Evolutionary conservation across 2,113 vertebrate species (phyloP).

Genomic region (Coracopsis vasa): DNA sequence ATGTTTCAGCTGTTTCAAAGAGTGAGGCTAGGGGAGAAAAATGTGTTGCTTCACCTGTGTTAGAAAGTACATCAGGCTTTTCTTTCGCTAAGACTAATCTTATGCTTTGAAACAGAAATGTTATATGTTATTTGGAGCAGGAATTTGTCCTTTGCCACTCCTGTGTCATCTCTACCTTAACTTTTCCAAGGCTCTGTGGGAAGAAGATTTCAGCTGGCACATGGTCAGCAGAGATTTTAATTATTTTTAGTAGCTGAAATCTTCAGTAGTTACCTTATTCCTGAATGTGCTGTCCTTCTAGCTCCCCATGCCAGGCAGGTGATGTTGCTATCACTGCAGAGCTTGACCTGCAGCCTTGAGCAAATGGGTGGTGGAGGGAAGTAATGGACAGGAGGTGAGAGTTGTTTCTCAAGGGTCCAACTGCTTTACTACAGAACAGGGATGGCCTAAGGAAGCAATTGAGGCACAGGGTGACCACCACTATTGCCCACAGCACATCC

Average conservation of each 20-base stretch:
- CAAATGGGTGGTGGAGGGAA: background rate
- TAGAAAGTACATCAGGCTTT: background rate
- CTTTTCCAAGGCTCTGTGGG: background rate
- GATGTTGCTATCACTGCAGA: background rate
- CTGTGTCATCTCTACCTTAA: background rate
- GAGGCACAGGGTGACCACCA: background rate
- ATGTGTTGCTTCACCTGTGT: background rate
- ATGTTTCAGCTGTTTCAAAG: slow-evolving; percentile 1
- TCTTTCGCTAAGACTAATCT: background rate
- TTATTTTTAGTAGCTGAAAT: background rate
- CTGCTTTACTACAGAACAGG: background rate
- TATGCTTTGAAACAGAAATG: background rate
- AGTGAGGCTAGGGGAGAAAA: background rate
- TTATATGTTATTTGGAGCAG: background rate
- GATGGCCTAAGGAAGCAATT: background rate
- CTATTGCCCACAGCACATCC: background rate
- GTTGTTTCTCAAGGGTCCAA: background rate
- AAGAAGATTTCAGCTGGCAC: background rate
- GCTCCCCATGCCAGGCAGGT: background rate
- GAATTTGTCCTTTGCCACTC: background rate
- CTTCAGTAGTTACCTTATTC: background rate
- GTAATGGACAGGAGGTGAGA: background rate
- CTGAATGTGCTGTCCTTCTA: background rate
- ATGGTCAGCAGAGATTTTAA: background rate
- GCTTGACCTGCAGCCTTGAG: background rate